Conservation (phyloP, 2,888 invertebrate species). For the Torymus aiolomorphi region DNA sequence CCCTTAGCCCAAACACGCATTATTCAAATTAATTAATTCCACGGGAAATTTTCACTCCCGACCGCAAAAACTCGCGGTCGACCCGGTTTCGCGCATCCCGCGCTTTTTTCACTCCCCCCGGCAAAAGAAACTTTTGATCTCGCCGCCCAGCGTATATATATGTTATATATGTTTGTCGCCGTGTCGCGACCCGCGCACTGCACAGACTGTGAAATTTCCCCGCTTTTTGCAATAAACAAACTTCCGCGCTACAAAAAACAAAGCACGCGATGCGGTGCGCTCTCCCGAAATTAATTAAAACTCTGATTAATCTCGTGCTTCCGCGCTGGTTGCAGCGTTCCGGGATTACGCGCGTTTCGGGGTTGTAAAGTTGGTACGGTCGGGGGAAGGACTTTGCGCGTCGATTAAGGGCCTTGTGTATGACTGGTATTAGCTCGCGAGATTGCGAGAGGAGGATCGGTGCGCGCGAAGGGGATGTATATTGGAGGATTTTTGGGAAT, state of each 20-base stretch:
- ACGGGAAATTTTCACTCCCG: not conserved
- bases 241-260: conserved; percentile 12
- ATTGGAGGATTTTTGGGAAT: conserved; percentile 14
- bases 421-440: conserved; percentile 20
- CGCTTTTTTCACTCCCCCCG: too few species aligned
- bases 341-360: not conserved
- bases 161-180: not conserved
- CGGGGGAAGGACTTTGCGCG: conserved; percentile 4
- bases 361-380: conserved; percentile 9
- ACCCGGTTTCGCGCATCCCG: too few species aligned
- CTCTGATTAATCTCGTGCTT: conserved; percentile 49
- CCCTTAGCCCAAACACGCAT: too few species aligned
- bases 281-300: conserved; percentile 42
- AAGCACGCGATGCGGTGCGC: not conserved
- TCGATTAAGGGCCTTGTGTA: conserved; percentile 34
- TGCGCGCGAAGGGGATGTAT: not conserved
- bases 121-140: conserved; percentile 20
- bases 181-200: too few species aligned
- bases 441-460: not conserved
- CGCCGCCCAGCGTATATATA: not conserved
- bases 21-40: conserved; percentile 18
- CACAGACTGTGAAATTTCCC: not conserved
- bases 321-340: not conserved
- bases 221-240: conserved; percentile 34
- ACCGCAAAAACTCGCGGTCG: not conserved